Base-by-base conservation (phyloP, 2,797 vertebrate species). In the Mallotus villosus region DNA sequence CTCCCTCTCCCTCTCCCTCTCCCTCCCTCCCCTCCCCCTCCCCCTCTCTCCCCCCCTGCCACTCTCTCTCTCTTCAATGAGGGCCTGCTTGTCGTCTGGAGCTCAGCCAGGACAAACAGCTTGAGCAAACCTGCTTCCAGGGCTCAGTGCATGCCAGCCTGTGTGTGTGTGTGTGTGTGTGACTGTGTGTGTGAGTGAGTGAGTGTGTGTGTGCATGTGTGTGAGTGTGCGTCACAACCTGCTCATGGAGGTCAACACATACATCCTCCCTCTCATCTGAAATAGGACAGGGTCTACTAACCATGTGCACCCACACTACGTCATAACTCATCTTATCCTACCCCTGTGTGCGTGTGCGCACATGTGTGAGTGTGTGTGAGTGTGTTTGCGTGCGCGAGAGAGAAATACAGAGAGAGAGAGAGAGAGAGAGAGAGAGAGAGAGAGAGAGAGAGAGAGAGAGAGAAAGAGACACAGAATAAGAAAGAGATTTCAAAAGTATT, bases 51-150 rank as follows among this genome's bases (percentile, higher is more conserved):
- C n/a, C n/a, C n/a, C n/a, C n/a, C n/a, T n/a, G n/a, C n/a, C n/a
- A n/a, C n/a, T 58, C 21, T 27, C 59, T 70, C 71, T 57, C 74
- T 78, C 74, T 74, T 72, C 75, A 62, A 65, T 75, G 81, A 58
- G 67, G 72, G 72, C 81, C 73, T 70, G 74, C 76, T 72, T 78
- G 77, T 46, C 65, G 66, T 78, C 71, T 89, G 89, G 81, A 88
- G 66, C 2, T 0, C 14, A 2, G 81, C 86, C 88, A 90, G 82
- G 12, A 70, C 81, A 90, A 90, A 89, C 89, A 88, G 85, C 85
- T 86, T 85, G 87, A 80, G 72, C 78, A 87, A 91, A 87, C 88
- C 86, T 86, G 81, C 80, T 84, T 85, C 67, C 75, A 82, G 72
- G 81, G 71, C 81, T 46, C 57, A 73, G 82, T 83, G 74, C 78